A percentile compares a stretch with the other conserved stretches of the same genome.
These are phyloP conservation scores for Cyanoliseus patagonus DNA, from an alignment of 2,113 vertebrate genomes.

Conservation along the genomic window DNA sequence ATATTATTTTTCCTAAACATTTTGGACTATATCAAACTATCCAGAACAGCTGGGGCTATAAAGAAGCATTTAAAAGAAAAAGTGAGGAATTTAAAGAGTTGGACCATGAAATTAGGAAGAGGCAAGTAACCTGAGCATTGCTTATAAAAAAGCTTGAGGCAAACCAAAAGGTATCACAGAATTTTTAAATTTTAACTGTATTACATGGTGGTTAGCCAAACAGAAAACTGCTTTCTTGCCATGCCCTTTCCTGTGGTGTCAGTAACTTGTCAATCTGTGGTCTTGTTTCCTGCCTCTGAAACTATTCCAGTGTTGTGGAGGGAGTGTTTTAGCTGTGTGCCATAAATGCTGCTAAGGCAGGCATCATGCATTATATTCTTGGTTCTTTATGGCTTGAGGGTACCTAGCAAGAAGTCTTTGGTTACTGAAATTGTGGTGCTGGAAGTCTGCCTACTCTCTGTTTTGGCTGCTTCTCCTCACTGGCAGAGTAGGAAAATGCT, in stretches of 20 bases:
- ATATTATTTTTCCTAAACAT: not conserved
- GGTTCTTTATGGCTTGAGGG: not conserved
- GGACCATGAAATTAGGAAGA: not conserved
- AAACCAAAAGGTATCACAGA: not conserved
- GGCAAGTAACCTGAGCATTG: not conserved
- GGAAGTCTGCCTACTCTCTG: not conserved
- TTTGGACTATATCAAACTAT: not conserved
- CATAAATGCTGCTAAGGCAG: rapidly evolving
- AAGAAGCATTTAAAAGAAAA: not conserved
- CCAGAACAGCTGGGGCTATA: not conserved
- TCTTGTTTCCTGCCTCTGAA: not conserved
- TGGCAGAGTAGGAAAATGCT: not conserved
- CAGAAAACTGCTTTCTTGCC: not conserved
- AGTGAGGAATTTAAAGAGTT: not conserved
- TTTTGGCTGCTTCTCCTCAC: not conserved
- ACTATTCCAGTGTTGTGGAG: rapidly evolving
- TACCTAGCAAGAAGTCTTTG: not conserved
- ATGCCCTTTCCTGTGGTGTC: not conserved
- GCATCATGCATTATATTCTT: rapidly evolving
- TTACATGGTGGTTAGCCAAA: not conserved
- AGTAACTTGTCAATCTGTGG: not conserved
- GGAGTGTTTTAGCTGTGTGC: not conserved
- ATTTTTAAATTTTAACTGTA: not conserved
- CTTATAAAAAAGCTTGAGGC: not conserved
- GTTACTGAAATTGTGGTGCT: not conserved